Evolutionary conservation across 2,888 invertebrate species (phyloP), one percentile per base, ranked within the genome.

Genomic region (Drosophila nigritarsus): DNA sequence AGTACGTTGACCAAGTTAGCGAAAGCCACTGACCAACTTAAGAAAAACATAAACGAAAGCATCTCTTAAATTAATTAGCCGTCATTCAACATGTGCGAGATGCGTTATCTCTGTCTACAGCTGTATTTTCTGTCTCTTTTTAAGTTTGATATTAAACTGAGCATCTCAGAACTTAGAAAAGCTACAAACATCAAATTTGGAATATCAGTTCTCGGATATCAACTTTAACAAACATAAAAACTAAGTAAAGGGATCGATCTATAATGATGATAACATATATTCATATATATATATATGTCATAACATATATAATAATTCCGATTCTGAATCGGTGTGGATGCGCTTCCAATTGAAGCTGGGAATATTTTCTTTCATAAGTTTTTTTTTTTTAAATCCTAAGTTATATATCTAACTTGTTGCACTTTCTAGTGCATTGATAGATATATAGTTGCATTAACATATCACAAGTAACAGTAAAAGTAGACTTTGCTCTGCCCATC

Each of bases 21-120:
- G 45, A 54, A 65, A 65, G 36, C 42, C 64, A 63, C 59, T 55
- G 45, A 34, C 27, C 75, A 82, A 85, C 86, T 85, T 73, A 62
- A 73, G 78, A 74, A 71, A 85, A 76, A 80, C 72, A 78, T 69
- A 69, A 76, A 76, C 72, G 62, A 73, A 71, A 74, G 55, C 63
- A 66, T 75, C 79, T 82, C 73, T 80, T 63, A 78, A 86, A 83
- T 83, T 85, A 85, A 87, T 86, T 87, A 86, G 72, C 67, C 29
- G 53, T 42, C 51, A 32, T 32, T 32, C 32, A 32, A 11, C 32
- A 32, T 32, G 32, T 32, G 32, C 11, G 32, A 5, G 56, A 45
- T 49, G 34, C 24, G 42, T n/a, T 45, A 1, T 56, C 18, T 55
- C 40, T 40, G n/a, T 54, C 15, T 18, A 3, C 15, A 32, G 13